Conservation (phyloP, 2,888 invertebrate species). For the Phyllotreta striolata region DNA sequence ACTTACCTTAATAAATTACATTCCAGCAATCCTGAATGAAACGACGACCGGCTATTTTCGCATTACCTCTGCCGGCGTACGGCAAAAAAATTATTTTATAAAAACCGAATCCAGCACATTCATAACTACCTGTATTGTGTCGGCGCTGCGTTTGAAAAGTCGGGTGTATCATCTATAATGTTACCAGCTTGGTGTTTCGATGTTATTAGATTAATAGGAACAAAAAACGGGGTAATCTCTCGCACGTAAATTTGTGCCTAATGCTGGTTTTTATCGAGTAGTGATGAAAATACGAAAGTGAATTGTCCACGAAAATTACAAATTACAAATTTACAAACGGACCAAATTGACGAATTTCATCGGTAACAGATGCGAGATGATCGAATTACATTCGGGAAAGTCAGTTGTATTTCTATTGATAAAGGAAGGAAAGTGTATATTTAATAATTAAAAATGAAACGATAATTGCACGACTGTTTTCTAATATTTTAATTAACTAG, state of each 20-base stretch:
- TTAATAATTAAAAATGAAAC: slow-evolving; percentile 3
- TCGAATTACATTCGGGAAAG: slow-evolving; percentile 9
- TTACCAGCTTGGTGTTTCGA: slow-evolving; percentile 1
- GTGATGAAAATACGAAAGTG: no score
- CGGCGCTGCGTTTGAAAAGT: slow-evolving; percentile 12
- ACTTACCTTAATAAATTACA: slow-evolving; percentile 14
- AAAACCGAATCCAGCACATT: neutral
- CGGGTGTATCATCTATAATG: slow-evolving; percentile 15
- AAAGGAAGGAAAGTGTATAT: slow-evolving; percentile 21
- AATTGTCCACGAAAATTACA: slow-evolving; percentile 3
- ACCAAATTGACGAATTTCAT: neutral
- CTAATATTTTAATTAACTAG: slow-evolving; percentile 2
- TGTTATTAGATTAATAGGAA: slow-evolving; percentile 12
- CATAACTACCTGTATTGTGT: slow-evolving; percentile 21
- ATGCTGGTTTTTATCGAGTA: no score
- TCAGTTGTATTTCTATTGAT: slow-evolving; percentile 2
- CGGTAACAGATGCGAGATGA: no score
- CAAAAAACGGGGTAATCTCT: no score
- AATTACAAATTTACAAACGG: no score
- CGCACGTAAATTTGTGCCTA: no score
- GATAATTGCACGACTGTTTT: slow-evolving; percentile 12
- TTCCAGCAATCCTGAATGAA: slow-evolving; percentile 7
- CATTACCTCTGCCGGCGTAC: neutral
- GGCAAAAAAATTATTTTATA: slow-evolving; percentile 1
- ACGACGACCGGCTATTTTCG: slow-evolving; percentile 18